These are phyloP conservation scores for Apolygus lucorum DNA, from an alignment of 1,140 invertebrate species.

Conservation along the genomic window DNA sequence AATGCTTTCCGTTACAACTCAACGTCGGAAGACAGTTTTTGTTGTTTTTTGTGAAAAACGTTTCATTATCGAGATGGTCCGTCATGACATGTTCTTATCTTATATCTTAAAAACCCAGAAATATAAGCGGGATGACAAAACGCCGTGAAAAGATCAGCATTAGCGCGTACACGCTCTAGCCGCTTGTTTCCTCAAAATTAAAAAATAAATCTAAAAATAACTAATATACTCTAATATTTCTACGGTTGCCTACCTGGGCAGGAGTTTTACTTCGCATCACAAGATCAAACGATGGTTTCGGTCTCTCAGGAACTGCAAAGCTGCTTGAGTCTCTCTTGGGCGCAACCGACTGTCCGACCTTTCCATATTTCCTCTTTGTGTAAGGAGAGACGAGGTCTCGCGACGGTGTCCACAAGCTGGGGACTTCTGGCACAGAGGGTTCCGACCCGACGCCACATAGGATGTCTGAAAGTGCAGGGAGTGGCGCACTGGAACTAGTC, in stretches of 20 bases:
- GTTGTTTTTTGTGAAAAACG: too few relatives aligned
- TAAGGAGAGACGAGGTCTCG: neutral
- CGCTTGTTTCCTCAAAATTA: too few relatives aligned
- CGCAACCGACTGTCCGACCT: neutral
- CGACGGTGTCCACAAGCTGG: neutral
- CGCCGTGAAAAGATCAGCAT: too few relatives aligned
- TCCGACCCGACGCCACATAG: neutral
- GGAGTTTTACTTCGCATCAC: conserved; percentile 24
- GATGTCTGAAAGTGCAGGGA: neutral
- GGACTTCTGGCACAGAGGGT: neutral
- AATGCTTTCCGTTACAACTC: too few relatives aligned
- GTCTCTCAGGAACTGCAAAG: neutral
- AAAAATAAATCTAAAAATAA: too few relatives aligned
- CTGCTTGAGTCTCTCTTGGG: neutral
- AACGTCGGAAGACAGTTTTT: too few relatives aligned
- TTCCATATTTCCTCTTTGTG: neutral
- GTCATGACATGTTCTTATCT: too few relatives aligned
- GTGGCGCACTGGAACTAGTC: neutral
- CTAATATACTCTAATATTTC: too few relatives aligned
- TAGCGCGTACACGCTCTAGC: too few relatives aligned
- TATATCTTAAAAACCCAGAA: too few relatives aligned
- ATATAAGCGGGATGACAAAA: too few relatives aligned
- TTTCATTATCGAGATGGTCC: too few relatives aligned
- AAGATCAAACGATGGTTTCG: neutral
- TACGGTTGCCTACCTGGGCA: conserved; percentile 22